These are phyloP conservation scores for Macquaria ambigua DNA, from an alignment of 2,113 vertebrate genomes.

Conservation along the genomic window DNA sequence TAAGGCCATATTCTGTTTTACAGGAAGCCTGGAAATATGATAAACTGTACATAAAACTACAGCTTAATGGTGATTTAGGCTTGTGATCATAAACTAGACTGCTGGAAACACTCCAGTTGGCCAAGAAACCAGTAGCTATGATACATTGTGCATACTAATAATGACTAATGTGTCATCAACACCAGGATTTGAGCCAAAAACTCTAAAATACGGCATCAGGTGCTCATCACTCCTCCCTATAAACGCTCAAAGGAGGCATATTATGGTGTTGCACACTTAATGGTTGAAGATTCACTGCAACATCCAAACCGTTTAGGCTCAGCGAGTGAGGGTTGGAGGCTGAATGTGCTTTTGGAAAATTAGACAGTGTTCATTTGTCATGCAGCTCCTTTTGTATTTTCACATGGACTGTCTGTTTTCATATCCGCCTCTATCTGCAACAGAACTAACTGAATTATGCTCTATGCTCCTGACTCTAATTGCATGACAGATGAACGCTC, in stretches of 20 bases:
- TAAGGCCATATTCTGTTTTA: slow-evolving; percentile 34
- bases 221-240: slow-evolving; percentile 38
- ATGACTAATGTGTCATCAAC: slow-evolving; percentile 28
- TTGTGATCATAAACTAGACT: slow-evolving; percentile 23
- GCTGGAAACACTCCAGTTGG: slow-evolving; percentile 49
- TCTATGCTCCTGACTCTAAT: slow-evolving; percentile 70
- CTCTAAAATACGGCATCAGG: slow-evolving; percentile 11
- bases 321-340: slow-evolving; percentile 37
- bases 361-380: slow-evolving; percentile 56
- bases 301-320: slow-evolving; percentile 31
- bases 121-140: slow-evolving; percentile 9
- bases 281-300: slow-evolving; percentile 39
- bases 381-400: slow-evolving; percentile 47
- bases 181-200: slow-evolving; percentile 37
- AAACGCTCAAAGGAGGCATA: slow-evolving; percentile 35
- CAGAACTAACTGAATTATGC: slow-evolving; percentile 67
- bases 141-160: slow-evolving; percentile 29
- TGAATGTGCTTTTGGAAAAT: slow-evolving; percentile 52
- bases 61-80: slow-evolving; percentile 1
- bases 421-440: slow-evolving; percentile 62
- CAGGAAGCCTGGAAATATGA: slow-evolving; percentile 38
- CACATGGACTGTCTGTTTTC: slow-evolving; percentile 57
- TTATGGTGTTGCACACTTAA: slow-evolving; percentile 41
- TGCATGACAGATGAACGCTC: slow-evolving; percentile 74
- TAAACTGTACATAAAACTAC: slow-evolving; percentile 28